Conservation (phyloP, 1,140 invertebrate species). For the Protaetia brevitarsis region DNA sequence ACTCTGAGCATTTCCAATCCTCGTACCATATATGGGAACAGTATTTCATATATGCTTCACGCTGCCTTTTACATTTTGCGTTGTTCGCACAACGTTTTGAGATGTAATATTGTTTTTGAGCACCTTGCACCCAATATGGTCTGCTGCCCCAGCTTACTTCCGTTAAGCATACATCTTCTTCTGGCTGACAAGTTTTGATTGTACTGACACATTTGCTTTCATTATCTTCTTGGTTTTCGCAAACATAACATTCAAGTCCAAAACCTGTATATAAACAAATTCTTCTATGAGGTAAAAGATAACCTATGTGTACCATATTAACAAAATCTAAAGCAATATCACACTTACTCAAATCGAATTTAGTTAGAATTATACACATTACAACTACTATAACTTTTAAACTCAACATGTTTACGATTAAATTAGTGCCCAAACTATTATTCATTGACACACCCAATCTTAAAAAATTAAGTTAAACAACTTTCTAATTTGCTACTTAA, state of each 20-base stretch:
- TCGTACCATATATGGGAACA: constrained; percentile 97
- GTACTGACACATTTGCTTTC: constrained; percentile 90
- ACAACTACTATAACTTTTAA: too few species aligned
- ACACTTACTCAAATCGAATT: too few species aligned
- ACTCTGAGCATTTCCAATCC: constrained; percentile 97
- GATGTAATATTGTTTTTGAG: constrained; percentile 91
- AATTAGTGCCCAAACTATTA: too few species aligned
- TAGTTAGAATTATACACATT: too few species aligned
- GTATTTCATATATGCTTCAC: constrained; percentile 65
- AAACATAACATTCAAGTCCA: constrained; percentile 92
- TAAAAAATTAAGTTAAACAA: too few species aligned
- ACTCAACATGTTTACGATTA: too few species aligned
- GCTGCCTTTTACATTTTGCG: constrained; percentile 69
- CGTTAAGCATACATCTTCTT: constrained; percentile 83
- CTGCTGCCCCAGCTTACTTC: constrained; percentile 91
- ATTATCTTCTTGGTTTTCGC: constrained; percentile 88
- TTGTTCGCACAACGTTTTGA: constrained; percentile 87
- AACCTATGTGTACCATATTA: too few species aligned
- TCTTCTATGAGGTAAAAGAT: too few species aligned
- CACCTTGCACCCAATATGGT: constrained; percentile 91
- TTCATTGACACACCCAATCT: too few species aligned
- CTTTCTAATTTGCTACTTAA: too few species aligned
- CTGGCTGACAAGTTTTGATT: constrained; percentile 83
- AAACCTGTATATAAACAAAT: constrained; percentile 51
- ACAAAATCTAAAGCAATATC: too few species aligned